Conservation (phyloP, 2,888 invertebrate species). For the Hemicrepidius hirtus region DNA sequence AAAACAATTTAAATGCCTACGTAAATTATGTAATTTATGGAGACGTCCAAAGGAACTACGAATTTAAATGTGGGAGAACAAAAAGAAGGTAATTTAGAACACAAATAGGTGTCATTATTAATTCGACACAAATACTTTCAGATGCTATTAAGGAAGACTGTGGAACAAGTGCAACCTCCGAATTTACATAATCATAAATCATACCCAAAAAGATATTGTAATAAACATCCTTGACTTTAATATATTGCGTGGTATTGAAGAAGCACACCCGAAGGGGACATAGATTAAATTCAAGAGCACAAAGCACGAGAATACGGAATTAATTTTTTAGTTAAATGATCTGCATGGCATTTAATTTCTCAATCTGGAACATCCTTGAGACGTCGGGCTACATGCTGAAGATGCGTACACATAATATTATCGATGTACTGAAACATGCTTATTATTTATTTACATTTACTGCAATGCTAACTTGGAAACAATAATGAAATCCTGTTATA, state of each 20-base stretch:
- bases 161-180: conserved; percentile 14
- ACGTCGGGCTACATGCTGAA: conserved; percentile 2
- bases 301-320: conserved; percentile 28
- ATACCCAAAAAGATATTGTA: conserved; percentile 14
- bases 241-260: conserved; percentile 18
- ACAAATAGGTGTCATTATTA: neutral
- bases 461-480: neutral
- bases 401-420: conserved; percentile 22
- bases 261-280: conserved; percentile 27
- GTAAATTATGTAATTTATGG: too few species aligned
- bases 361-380: conserved; percentile 31
- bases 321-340: conserved; percentile 26
- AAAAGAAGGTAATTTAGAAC: neutral
- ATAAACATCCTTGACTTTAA: conserved; percentile 23
- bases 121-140: conserved; percentile 7
- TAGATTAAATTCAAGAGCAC: conserved; percentile 30
- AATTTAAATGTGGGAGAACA: neutral
- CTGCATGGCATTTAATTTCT: conserved; percentile 26
- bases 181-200: conserved; percentile 30
- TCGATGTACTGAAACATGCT: neutral
- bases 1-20: too few species aligned
- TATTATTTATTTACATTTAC: neutral
- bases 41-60: too few species aligned
- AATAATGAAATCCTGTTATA: neutral
- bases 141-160: neutral